Evolutionary conservation across 2,888 invertebrate species (phyloP).

Genomic region (Tetrapedia diversipes): DNA sequence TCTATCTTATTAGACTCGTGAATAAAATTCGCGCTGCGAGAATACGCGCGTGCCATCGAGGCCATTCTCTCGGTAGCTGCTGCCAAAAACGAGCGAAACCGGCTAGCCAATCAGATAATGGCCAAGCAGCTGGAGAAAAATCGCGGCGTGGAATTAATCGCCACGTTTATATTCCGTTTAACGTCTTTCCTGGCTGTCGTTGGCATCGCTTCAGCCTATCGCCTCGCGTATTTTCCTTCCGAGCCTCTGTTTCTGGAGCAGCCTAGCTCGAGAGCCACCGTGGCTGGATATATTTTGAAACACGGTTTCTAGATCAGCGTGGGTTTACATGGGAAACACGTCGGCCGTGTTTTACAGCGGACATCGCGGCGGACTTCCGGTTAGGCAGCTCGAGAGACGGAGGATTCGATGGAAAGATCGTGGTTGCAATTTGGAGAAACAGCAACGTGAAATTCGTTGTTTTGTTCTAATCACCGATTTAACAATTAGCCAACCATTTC

Average conservation of each 20-base stretch:
- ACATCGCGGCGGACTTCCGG: background rate
- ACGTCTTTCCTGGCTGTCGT: conserved; percentile 29
- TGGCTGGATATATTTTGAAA: background rate
- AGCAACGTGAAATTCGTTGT: background rate
- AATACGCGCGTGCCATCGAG: background rate
- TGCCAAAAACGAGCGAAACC: conserved; percentile 1
- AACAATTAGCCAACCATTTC: no score
- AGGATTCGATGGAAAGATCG: background rate
- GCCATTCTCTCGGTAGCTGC: no score
- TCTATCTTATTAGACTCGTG: background rate
- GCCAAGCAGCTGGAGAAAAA: conserved; percentile 48
- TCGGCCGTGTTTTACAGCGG: background rate
- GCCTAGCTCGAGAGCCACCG: background rate
- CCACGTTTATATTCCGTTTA: conserved; percentile 56
- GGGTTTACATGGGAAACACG: background rate
- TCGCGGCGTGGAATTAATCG: conserved; percentile 57
- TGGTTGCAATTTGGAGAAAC: background rate
- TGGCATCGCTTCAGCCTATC: conserved; percentile 54
- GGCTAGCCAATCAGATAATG: conserved; percentile 57
- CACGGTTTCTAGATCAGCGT: conserved; percentile 6
- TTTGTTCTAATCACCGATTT: no score
- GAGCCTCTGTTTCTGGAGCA: conserved; percentile 1
- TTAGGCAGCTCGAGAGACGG: background rate
- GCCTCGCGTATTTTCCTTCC: conserved; percentile 12
- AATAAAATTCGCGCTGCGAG: conserved; percentile 7